Conservation (phyloP, 1,140 invertebrate species). For the Neodiprion fabricii region DNA sequence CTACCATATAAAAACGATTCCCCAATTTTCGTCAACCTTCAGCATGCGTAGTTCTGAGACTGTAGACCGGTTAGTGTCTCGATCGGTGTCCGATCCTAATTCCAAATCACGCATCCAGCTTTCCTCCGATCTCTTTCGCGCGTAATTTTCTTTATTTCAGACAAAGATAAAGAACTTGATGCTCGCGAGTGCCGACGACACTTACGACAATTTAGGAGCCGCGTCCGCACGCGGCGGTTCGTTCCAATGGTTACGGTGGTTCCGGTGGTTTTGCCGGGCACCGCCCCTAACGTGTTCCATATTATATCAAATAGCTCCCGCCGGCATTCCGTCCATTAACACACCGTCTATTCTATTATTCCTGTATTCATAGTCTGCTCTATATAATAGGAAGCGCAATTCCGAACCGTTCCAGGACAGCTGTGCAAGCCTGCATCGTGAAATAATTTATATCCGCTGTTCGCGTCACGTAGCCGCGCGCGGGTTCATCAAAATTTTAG, state of each 20-base stretch:
- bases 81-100: background rate
- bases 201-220: constrained; percentile 4
- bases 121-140: background rate
- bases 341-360: constrained; percentile 11
- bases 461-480: background rate
- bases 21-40: background rate
- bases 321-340: constrained; percentile 6
- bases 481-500: background rate
- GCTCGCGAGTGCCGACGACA: background rate
- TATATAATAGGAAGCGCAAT: background rate
- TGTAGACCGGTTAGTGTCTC: background rate
- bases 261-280: background rate
- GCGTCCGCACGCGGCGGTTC: background rate
- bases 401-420: background rate
- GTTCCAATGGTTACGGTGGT: constrained; percentile 4
- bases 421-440: background rate
- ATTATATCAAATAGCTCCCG: constrained; percentile 8
- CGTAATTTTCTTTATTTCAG: background rate
- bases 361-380: background rate
- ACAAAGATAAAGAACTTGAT: background rate
- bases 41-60: background rate
- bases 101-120: background rate
- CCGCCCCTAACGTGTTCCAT: constrained; percentile 5
- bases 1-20: background rate
- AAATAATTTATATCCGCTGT: constrained; percentile 12